Conservation (phyloP, 2,888 invertebrate species). For the Dynastes tityus region DNA sequence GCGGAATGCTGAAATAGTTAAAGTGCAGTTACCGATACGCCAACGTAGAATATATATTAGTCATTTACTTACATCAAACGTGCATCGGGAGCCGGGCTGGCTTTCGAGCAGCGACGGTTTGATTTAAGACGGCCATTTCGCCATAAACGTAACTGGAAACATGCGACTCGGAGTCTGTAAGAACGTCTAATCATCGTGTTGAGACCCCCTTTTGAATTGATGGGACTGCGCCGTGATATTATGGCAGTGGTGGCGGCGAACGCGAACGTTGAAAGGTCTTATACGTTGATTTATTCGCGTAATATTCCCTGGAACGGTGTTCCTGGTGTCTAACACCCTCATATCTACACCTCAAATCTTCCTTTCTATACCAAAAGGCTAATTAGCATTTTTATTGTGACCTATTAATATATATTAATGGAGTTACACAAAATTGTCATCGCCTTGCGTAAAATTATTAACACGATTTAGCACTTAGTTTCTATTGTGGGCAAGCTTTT, state of each 20-base stretch:
- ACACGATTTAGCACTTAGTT: conserved; percentile 3
- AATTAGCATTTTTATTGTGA: conserved; percentile 43
- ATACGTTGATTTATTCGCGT: conserved; percentile 38
- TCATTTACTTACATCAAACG: conserved; percentile 49
- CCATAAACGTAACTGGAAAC: conserved; percentile 49
- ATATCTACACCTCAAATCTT: no score
- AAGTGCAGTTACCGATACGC: conserved; percentile 45
- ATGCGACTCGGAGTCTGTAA: conserved; percentile 48
- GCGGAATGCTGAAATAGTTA: conserved; percentile 39
- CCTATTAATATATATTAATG: conserved; percentile 42
- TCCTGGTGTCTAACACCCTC: not conserved
- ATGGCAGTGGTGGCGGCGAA: not conserved
- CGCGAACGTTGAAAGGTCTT: conserved; percentile 40
- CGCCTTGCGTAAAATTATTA: not conserved
- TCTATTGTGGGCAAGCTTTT: not conserved
- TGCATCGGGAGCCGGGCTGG: conserved; percentile 33
- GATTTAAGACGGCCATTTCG: conserved; percentile 49
- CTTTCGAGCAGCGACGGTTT: conserved; percentile 17
- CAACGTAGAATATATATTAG: conserved; percentile 48
- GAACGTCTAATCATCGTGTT: conserved; percentile 54
- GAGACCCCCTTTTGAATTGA: conserved; percentile 52
- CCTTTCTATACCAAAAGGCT: not conserved
- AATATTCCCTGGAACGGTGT: conserved; percentile 37
- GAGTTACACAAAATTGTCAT: conserved; percentile 15
- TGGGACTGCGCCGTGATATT: conserved; percentile 38